A percentile compares a stretch with the other conserved stretches of the same genome.
phyloP scores from a whole-genome alignment of 1,140 invertebrate genomes.

The Ectropis grisescens region DNA sequence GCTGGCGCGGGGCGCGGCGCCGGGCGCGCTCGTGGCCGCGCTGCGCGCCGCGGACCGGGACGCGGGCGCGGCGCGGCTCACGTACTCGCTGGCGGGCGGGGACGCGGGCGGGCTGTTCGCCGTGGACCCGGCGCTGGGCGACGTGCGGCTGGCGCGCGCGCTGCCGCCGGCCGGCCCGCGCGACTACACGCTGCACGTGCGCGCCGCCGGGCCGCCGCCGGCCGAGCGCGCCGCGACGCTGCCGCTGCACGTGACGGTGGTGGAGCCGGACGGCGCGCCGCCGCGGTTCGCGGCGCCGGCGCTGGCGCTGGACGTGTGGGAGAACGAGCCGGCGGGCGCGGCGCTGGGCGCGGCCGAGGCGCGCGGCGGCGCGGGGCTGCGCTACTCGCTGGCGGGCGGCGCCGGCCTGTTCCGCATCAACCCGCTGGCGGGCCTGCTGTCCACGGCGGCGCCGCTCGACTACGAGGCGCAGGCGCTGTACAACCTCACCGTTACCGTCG shows the following conservation, averaged over 20 bases:
- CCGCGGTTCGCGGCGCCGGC: conserved; percentile 75
- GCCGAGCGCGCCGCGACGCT: conserved; percentile 79
- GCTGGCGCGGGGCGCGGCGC: too few species aligned
- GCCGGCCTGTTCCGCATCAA: conserved; percentile 90
- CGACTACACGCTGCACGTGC: conserved; percentile 87
- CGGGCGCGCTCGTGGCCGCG: conserved; percentile 73
- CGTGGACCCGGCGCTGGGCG: conserved; percentile 83
- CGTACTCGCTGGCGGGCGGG: conserved; percentile 64
- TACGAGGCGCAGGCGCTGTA: conserved; percentile 91
- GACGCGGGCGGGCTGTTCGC: conserved; percentile 88
- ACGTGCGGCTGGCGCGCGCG: conserved; percentile 80
- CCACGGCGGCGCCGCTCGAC: conserved; percentile 87
- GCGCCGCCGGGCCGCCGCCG: conserved; percentile 85
- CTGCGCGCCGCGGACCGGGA: conserved; percentile 30
- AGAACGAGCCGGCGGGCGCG: conserved; percentile 90
- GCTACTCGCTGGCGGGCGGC: conserved; percentile 89
- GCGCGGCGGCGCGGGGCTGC: conserved; percentile 86
- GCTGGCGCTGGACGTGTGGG: conserved; percentile 89
- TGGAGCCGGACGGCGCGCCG: conserved; percentile 87
- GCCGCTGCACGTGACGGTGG: conserved; percentile 78
- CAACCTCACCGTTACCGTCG: conserved; percentile 90
- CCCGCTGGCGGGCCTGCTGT: conserved; percentile 89
- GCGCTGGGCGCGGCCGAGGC: conserved; percentile 88
- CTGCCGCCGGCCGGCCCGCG: conserved; percentile 83
- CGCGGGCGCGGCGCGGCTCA: conserved; percentile 21